A percentile compares a stretch with the other conserved stretches of the same genome.
These are phyloP conservation scores for Disparrhopalites patrizii DNA, from an alignment of 2,888 invertebrate species.

Conservation along the genomic window DNA sequence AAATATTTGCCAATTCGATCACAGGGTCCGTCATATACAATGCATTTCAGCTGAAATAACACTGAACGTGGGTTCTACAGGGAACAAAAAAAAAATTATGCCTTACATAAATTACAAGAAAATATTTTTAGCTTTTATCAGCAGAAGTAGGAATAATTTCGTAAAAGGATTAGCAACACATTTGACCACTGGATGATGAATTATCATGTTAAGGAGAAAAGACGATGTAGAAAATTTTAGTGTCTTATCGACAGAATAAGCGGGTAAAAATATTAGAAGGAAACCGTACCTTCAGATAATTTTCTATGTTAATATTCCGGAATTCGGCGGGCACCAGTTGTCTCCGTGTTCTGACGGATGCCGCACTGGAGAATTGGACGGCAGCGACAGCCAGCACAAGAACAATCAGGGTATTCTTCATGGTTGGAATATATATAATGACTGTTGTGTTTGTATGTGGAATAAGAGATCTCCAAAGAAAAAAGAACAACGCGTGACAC, in stretches of 20 bases:
- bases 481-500: neutral
- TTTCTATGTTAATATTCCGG: conserved; percentile 47
- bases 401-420: conserved; percentile 16
- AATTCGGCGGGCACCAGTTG: conserved; percentile 46
- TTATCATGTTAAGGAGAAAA: too few relatives aligned
- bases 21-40: conserved; percentile 53
- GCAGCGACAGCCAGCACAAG: conserved; percentile 29
- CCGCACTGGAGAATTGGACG: conserved; percentile 31
- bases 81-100: neutral
- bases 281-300: conserved; percentile 45
- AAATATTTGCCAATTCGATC: conserved; percentile 61
- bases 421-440: too few relatives aligned
- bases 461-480: too few relatives aligned
- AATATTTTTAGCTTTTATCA: neutral
- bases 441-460: too few relatives aligned
- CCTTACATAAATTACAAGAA: neutral
- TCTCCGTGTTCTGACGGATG: conserved; percentile 33
- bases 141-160: neutral
- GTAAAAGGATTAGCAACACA: too few relatives aligned
- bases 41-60: conserved; percentile 47
- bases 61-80: conserved; percentile 46
- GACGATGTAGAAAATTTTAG: too few relatives aligned
- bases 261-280: neutral
- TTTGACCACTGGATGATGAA: too few relatives aligned
- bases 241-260: too few relatives aligned